Evolutionary conservation across 2,888 invertebrate genomes (phyloP).

Genomic region (Dolomedes plantarius): DNA sequence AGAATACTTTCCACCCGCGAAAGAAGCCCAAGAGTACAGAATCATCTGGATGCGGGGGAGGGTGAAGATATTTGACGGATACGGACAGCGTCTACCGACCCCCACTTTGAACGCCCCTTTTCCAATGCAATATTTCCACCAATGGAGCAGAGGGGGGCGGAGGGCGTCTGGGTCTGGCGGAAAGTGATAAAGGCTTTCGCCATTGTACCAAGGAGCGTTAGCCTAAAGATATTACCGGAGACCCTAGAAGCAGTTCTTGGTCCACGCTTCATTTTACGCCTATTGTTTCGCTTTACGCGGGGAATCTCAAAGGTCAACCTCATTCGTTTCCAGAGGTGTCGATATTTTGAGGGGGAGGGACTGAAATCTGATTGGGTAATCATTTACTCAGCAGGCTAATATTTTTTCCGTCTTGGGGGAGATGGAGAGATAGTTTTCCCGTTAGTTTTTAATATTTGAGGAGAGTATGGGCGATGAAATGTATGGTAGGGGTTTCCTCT

Average conservation of each 20-base stretch:
- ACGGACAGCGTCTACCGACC: constrained; percentile 23
- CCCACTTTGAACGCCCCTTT: constrained; percentile 11
- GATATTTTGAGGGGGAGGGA: not conserved
- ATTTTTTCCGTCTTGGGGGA: not conserved
- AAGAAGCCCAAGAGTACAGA: constrained; percentile 70
- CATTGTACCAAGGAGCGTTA: constrained; percentile 42
- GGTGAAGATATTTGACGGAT: constrained; percentile 55
- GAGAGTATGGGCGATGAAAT: not conserved
- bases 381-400: constrained; percentile 14
- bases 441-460: constrained; percentile 11
- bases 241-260: constrained; percentile 16
- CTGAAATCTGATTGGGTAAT: constrained; percentile 7
- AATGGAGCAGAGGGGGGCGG: constrained; percentile 43
- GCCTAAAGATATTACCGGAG: constrained; percentile 47
- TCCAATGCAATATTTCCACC: constrained; percentile 62
- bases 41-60: constrained; percentile 59
- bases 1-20: constrained; percentile 44
- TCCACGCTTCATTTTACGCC: constrained; percentile 37
- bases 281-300: constrained; percentile 36
- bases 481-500: not conserved
- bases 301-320: constrained; percentile 26
- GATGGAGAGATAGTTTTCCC: constrained; percentile 9
- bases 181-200: constrained; percentile 65
- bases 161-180: constrained; percentile 44
- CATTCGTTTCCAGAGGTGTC: constrained; percentile 20